These are phyloP conservation scores for Cryptoprocta ferox DNA, from an alignment of 2,797 vertebrate species.

Conservation along the genomic window DNA sequence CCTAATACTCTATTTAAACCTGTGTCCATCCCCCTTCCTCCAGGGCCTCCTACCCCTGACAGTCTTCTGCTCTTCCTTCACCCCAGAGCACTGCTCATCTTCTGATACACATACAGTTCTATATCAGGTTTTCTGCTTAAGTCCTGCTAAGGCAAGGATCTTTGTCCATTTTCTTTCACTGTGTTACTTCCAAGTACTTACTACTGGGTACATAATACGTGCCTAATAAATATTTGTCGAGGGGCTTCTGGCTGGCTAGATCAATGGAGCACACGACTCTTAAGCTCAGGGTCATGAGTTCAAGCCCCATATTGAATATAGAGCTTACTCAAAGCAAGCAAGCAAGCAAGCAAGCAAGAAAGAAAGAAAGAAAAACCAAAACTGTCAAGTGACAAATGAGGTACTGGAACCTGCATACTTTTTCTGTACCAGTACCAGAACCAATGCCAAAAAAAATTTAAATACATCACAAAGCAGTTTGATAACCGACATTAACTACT, in stretches of 20 bases:
- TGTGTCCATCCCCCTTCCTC: too few relatives aligned
- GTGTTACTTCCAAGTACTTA: neutral
- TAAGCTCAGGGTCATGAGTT: neutral
- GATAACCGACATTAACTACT: neutral
- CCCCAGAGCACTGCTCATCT: neutral
- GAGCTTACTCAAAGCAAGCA: neutral
- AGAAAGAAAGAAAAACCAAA: neutral
- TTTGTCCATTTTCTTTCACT: neutral
- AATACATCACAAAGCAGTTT: neutral
- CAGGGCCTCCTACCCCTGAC: neutral
- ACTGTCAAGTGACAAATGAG: neutral
- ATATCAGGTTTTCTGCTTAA: neutral
- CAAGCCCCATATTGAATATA: neutral
- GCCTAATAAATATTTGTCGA: neutral
- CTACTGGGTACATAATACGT: neutral
- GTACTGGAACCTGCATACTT: neutral
- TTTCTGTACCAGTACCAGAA: neutral
- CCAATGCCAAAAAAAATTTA: neutral
- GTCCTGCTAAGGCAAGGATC: neutral
- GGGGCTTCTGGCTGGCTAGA: neutral
- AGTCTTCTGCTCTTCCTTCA: neutral
- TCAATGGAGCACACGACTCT: too few relatives aligned
- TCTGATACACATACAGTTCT: neutral
- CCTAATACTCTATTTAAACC: neutral
- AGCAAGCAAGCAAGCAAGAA: too few relatives aligned